phyloP scores from a whole-genome alignment of 2,888 invertebrate species.

The Brachyopa scutellaris region DNA sequence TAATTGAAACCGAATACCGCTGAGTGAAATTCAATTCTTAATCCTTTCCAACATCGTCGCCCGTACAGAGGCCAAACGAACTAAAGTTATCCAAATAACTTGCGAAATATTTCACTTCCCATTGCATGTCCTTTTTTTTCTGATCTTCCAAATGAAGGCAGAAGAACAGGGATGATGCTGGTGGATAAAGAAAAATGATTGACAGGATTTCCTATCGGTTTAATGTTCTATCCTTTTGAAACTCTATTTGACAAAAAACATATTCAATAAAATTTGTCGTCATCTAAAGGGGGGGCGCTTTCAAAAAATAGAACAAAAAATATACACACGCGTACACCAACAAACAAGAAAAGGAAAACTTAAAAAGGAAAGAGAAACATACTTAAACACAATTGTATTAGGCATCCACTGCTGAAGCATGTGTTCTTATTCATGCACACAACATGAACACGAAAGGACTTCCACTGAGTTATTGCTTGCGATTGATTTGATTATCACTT shows the following conservation, averaged over 20 bases:
- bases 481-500: slow-evolving; percentile 68
- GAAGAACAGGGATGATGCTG: no score
- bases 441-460: slow-evolving; percentile 63
- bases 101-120: slow-evolving; percentile 59
- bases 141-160: background rate
- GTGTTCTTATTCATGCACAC: slow-evolving; percentile 60
- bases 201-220: slow-evolving; percentile 66
- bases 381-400: slow-evolving; percentile 63
- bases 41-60: slow-evolving; percentile 31
- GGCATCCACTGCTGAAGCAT: slow-evolving; percentile 54
- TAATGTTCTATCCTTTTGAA: slow-evolving; percentile 47
- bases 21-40: slow-evolving; percentile 59
- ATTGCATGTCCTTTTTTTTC: slow-evolving; percentile 13
- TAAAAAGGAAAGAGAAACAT: slow-evolving; percentile 44
- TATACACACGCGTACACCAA: no score
- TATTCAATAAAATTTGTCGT: slow-evolving; percentile 8
- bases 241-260: slow-evolving; percentile 39
- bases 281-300: background rate
- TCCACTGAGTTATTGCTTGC: slow-evolving; percentile 64
- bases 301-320: background rate
- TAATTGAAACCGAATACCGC: slow-evolving; percentile 47
- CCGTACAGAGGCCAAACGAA: background rate
- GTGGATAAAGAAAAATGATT: slow-evolving; percentile 38
- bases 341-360: slow-evolving; percentile 23
- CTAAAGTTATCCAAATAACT: slow-evolving; percentile 34